phyloP scores from a whole-genome alignment of 2,888 invertebrate species.

The Horisme vitalbata region DNA sequence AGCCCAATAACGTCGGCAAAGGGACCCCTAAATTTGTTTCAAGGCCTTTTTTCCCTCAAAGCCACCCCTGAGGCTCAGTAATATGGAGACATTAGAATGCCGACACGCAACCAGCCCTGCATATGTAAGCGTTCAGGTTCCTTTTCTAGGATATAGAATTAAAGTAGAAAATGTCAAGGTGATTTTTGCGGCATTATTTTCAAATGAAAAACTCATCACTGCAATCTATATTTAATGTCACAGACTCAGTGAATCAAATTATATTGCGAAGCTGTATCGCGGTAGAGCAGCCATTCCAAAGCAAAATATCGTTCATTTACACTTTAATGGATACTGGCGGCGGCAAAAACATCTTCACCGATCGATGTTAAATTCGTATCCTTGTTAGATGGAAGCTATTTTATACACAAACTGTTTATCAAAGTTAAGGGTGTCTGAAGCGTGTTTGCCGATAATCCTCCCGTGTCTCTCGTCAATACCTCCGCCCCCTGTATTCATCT shows the following conservation, averaged over 20 bases:
- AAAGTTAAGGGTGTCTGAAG: conserved; percentile 7
- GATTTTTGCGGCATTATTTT: not conserved
- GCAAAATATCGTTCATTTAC: conserved; percentile 27
- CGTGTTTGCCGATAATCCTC: conserved; percentile 7
- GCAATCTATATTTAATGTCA: conserved; percentile 1
- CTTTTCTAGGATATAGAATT: conserved; percentile 14
- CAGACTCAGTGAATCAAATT: conserved; percentile 7
- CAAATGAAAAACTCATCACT: not conserved
- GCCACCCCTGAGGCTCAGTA: conserved; percentile 38
- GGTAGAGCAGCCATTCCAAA: conserved; percentile 15
- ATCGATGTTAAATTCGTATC: conserved; percentile 19
- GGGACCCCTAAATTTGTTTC: conserved; percentile 41
- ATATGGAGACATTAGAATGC: conserved; percentile 48
- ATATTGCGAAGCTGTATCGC: conserved; percentile 7
- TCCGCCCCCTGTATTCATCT: conserved; percentile 10
- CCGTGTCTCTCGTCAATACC: conserved; percentile 12
- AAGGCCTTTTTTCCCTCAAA: conserved; percentile 27
- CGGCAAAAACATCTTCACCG: conserved; percentile 18
- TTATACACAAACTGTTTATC: conserved; percentile 14
- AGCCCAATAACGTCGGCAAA: conserved; percentile 41
- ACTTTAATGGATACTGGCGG: conserved; percentile 24
- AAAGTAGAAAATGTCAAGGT: not conserved
- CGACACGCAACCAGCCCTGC: conserved; percentile 49
- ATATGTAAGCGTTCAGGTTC: conserved; percentile 43
- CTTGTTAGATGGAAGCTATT: conserved; percentile 8